These are phyloP conservation scores for Anastatus disparis DNA, from an alignment of 1,140 invertebrate genomes.

Conservation along the genomic window DNA sequence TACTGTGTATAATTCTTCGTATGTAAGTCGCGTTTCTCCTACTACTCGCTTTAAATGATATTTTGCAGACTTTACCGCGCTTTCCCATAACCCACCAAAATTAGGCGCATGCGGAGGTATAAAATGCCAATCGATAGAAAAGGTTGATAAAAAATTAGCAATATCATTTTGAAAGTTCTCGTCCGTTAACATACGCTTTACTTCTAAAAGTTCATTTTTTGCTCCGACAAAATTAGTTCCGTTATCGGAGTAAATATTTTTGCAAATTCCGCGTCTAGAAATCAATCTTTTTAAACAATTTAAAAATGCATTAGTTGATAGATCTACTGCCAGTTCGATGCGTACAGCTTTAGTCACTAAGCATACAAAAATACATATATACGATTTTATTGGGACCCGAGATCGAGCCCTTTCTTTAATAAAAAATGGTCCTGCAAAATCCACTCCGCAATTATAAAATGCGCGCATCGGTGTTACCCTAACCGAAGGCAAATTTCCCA, in stretches of 20 bases:
- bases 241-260: background rate
- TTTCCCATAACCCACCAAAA: too few relatives aligned
- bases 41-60: background rate
- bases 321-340: background rate
- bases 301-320: background rate
- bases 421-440: background rate
- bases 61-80: too few relatives aligned
- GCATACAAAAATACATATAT: conserved; percentile 12
- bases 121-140: background rate
- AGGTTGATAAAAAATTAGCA: background rate
- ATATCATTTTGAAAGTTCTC: background rate
- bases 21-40: background rate
- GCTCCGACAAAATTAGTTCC: conserved; percentile 15
- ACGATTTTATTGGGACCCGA: background rate
- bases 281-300: conserved; percentile 28
- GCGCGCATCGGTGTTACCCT: background rate
- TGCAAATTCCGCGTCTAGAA: background rate
- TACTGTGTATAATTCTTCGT: conserved; percentile 7
- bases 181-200: background rate
- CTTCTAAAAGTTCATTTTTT: background rate
- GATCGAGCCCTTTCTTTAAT: background rate
- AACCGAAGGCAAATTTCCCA: background rate
- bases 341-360: background rate
- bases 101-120: conserved; percentile 11
- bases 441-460: background rate